A percentile compares a stretch with the other conserved stretches of the same genome.
Conservation (phyloP, 1,140 invertebrate species). For the Bombus cullumanus region DNA sequence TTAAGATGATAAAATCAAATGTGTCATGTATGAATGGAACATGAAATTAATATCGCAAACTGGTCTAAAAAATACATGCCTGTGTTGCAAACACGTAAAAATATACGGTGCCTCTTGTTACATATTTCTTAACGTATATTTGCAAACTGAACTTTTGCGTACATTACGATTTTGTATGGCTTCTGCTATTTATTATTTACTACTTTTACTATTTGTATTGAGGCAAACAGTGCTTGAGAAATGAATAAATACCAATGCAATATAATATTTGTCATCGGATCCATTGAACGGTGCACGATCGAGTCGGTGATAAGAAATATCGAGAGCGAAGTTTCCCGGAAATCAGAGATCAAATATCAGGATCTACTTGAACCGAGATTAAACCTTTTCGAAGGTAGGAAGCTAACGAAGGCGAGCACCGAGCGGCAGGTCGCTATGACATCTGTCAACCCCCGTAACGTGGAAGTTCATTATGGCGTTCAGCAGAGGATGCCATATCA, state of each 20-base stretch:
- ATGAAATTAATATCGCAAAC: not conserved
- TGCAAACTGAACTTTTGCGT: too few species aligned
- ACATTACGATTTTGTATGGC: too few species aligned
- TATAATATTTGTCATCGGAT: not conserved
- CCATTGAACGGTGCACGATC: not conserved
- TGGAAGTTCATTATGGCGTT: conserved; percentile 68
- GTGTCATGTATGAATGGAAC: not conserved
- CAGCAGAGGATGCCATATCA: conserved; percentile 55
- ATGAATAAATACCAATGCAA: not conserved
- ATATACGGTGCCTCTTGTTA: too few species aligned
- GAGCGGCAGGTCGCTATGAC: conserved; percentile 60
- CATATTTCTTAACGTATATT: too few species aligned
- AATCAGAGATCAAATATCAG: conserved; percentile 28
- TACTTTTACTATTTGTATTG: too few species aligned
- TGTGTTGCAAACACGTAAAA: too few species aligned
- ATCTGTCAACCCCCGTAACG: conserved; percentile 67
- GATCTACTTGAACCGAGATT: conserved; percentile 44
- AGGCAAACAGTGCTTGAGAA: not conserved
- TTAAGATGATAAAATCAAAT: not conserved
- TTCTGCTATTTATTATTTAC: too few species aligned
- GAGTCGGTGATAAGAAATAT: not conserved
- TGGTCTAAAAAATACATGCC: too few species aligned
- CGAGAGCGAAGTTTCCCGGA: not conserved
- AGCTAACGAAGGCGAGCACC: conserved; percentile 53
- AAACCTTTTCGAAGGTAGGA: conserved; percentile 55